phyloP scores from a whole-genome alignment of 2,113 vertebrate genomes.

The Hippolais icterina region DNA sequence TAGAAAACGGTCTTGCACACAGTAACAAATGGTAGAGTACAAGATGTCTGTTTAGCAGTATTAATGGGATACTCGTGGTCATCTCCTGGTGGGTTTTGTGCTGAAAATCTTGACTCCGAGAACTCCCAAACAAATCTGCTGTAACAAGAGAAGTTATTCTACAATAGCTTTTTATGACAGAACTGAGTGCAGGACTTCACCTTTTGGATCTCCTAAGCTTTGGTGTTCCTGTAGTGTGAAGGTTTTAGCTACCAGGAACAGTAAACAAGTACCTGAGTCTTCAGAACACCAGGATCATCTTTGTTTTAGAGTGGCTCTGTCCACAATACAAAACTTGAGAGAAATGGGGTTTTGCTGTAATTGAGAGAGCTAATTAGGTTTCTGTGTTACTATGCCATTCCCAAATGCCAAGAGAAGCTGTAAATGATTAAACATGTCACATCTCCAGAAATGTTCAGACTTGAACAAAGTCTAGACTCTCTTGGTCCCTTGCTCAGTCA shows the following conservation, averaged over 20 bases:
- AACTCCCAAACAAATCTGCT: background rate
- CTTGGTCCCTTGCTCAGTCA: background rate
- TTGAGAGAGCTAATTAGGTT: background rate
- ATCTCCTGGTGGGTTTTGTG: background rate
- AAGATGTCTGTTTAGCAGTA: background rate
- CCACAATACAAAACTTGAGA: background rate
- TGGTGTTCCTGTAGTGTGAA: background rate
- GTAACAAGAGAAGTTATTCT: background rate
- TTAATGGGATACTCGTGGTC: background rate
- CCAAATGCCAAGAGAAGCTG: background rate
- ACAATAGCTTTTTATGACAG: background rate
- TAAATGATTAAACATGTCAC: background rate
- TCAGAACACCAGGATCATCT: background rate
- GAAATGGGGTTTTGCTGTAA: background rate
- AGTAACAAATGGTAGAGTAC: background rate
- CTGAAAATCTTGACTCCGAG: background rate
- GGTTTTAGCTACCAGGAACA: background rate
- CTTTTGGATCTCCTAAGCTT: background rate
- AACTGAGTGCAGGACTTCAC: background rate
- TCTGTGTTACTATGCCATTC: background rate
- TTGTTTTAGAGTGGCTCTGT: background rate
- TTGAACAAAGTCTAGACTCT: background rate
- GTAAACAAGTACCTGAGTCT: background rate
- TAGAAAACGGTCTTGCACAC: rapidly evolving
- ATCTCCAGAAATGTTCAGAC: background rate